Evolutionary conservation across 2,888 invertebrate species (phyloP).

Genomic region (Asteroscopus sphinx): DNA sequence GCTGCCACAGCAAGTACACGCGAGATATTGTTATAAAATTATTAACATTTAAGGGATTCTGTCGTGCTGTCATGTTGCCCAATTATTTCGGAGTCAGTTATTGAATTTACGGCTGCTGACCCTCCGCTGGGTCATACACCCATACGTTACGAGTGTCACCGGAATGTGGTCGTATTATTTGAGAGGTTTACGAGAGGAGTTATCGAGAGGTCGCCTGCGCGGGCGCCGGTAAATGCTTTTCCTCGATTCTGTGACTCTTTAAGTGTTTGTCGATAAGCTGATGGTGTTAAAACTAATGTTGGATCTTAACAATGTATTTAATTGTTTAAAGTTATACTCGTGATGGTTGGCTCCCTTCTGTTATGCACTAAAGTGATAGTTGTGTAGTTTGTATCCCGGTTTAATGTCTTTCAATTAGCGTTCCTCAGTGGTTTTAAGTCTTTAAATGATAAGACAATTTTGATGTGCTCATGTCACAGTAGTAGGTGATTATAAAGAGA

Average conservation of each 20-base stretch:
- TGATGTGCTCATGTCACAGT: too few relatives aligned
- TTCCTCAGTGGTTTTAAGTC: background rate
- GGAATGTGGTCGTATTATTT: constrained; percentile 55
- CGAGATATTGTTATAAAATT: constrained; percentile 48
- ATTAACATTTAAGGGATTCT: constrained; percentile 39
- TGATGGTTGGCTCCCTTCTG: constrained; percentile 12
- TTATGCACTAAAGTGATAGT: constrained; percentile 8
- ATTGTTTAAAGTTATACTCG: constrained; percentile 22
- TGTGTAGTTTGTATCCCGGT: background rate
- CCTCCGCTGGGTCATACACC: constrained; percentile 44
- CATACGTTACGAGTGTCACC: constrained; percentile 43
- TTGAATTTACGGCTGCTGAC: constrained; percentile 54
- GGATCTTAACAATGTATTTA: constrained; percentile 33
- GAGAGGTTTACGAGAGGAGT: constrained; percentile 48
- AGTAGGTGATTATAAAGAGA: too few relatives aligned
- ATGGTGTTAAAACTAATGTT: constrained; percentile 1
- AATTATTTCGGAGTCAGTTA: constrained; percentile 53
- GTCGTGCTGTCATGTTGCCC: constrained; percentile 47
- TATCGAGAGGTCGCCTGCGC: constrained; percentile 29
- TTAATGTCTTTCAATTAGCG: constrained; percentile 25
- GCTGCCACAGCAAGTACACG: constrained; percentile 11
- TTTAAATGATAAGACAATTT: background rate
- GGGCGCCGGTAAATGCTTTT: background rate
- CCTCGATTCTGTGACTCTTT: background rate
- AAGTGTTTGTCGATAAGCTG: constrained; percentile 32